These are phyloP conservation scores for Nemotelus nigrinus DNA, from an alignment of 2,888 invertebrate species.

Conservation along the genomic window DNA sequence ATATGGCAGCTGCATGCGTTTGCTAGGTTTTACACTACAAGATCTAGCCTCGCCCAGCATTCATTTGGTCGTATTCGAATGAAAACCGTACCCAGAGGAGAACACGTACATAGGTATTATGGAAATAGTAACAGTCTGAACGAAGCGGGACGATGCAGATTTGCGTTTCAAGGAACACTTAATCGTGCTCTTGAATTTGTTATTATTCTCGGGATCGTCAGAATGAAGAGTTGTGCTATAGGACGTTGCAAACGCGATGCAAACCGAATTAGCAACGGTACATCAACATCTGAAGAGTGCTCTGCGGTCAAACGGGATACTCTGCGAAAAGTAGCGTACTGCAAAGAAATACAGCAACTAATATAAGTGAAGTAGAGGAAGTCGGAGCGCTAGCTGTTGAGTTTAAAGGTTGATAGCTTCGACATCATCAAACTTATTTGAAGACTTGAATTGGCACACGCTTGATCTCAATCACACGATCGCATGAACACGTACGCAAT, in stretches of 20 bases:
- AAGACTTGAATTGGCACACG: too few relatives aligned
- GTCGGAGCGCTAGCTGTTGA: too few relatives aligned
- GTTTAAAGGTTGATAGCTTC: too few relatives aligned
- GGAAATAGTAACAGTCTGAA: conserved; percentile 12
- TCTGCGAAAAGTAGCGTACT: background rate
- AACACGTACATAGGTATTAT: background rate
- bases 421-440: too few relatives aligned
- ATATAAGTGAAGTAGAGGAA: too few relatives aligned
- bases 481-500: too few relatives aligned
- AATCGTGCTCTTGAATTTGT: conserved; percentile 40
- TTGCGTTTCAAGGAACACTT: conserved; percentile 32
- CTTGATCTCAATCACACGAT: too few relatives aligned
- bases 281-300: background rate
- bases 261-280: conserved; percentile 9
- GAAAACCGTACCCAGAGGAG: conserved; percentile 1
- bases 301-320: background rate
- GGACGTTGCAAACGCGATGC: conserved; percentile 8
- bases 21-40: conserved; percentile 5
- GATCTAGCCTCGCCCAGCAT: conserved; percentile 7
- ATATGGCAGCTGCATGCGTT: background rate
- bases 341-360: too few relatives aligned
- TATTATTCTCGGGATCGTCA: conserved; percentile 20
- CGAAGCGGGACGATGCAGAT: conserved; percentile 23
- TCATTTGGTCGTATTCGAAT: too few relatives aligned
- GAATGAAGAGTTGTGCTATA: background rate